These are phyloP conservation scores for Brachyhypopomus occidentalis DNA, from an alignment of 2,113 vertebrate genomes.

Conservation along the genomic window DNA sequence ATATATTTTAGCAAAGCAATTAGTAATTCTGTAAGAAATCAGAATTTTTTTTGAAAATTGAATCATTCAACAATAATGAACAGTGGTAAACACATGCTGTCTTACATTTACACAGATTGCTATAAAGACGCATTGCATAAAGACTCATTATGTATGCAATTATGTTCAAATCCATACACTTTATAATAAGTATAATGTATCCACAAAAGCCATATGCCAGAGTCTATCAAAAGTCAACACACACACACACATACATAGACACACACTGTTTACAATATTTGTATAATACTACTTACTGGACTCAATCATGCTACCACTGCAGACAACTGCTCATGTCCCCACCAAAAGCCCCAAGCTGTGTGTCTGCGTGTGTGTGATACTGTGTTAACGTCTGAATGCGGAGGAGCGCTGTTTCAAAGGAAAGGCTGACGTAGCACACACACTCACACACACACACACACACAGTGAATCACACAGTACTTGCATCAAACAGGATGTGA, in stretches of 20 bases:
- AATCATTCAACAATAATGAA: too few species aligned
- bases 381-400: too few species aligned
- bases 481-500: constrained; percentile 11
- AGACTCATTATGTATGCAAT: too few species aligned
- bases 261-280: background rate
- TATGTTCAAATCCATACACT: too few species aligned
- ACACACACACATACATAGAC: constrained; percentile 21
- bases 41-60: too few species aligned
- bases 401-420: background rate
- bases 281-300: constrained; percentile 30
- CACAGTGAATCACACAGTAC: background rate
- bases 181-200: too few species aligned
- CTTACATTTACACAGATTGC: too few species aligned
- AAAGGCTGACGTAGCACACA: constrained; percentile 35
- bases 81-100: too few species aligned
- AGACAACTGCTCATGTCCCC: background rate
- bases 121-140: too few species aligned
- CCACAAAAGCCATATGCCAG: too few species aligned
- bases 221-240: background rate
- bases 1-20: too few species aligned
- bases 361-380: background rate
- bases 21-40: too few species aligned
- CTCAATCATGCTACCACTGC: constrained; percentile 16
- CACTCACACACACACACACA: background rate
- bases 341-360: constrained; percentile 5